Evolutionary conservation across 2,113 vertebrate genomes (phyloP).

Genomic region (Gallinago paraguaiae): DNA sequence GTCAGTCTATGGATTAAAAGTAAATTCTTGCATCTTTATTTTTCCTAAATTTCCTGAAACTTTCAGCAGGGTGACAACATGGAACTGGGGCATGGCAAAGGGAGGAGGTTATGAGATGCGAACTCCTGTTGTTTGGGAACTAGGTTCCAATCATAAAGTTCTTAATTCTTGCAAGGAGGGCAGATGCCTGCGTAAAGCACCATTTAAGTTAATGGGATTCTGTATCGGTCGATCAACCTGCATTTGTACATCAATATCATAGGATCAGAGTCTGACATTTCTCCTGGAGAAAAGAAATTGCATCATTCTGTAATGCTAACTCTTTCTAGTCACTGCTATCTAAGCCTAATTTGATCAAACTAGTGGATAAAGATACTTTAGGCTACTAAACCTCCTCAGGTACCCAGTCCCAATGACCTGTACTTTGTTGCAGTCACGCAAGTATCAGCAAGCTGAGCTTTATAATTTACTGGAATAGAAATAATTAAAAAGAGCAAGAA

Average conservation of each 20-base stretch:
- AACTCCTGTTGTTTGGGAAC: neutral
- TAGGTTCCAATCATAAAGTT: neutral
- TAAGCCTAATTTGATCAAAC: neutral
- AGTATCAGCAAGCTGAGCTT: neutral
- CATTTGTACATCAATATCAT: neutral
- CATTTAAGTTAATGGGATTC: constrained; percentile 3
- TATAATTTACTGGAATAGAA: constrained; percentile 9
- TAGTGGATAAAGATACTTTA: neutral
- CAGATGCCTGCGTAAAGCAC: neutral
- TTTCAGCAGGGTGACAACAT: neutral
- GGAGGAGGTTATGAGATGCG: neutral
- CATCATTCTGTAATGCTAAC: neutral
- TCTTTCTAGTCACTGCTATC: neutral
- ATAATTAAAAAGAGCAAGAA: constrained; percentile 13
- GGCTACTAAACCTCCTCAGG: neutral
- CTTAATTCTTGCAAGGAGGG: neutral
- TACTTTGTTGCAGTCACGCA: neutral
- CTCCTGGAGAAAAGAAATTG: neutral
- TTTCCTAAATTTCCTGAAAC: neutral
- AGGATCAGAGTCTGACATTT: neutral
- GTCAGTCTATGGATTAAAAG: neutral
- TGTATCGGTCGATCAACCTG: neutral
- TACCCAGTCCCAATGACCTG: neutral
- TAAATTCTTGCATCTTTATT: neutral
- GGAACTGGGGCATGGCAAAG: neutral